Evolutionary conservation across 1,140 invertebrate genomes (phyloP), one percentile per base, ranked within the genome.

Genomic region (Papilio helenus): DNA sequence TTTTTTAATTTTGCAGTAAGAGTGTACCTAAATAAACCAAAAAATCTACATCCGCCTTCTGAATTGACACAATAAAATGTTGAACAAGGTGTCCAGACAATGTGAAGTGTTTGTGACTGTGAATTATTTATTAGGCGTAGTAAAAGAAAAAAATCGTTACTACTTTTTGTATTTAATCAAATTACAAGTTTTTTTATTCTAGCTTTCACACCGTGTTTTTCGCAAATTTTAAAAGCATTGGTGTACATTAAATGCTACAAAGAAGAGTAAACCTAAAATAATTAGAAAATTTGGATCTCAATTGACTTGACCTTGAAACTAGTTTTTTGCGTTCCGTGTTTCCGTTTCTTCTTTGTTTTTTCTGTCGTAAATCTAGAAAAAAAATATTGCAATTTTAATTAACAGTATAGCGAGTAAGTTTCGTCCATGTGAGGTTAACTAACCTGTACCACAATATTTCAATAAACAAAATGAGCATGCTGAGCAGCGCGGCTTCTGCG

Each of bases 381-480:
- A 49, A 55, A 55, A 20, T 20, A 1, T 10, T 20, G n/a, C n/a
- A n/a, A 61, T 12, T 61, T 26, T 61, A 61, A 5, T 46, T 46
- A 46, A 14, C 14, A 46, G 10, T 46, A 16, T 16, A 46, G 44
- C 44, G 34, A 34, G 34, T 7, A 39, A 39, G 34, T 39, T 39
- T 39, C 34, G 34, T 39, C 7, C 34, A 39, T 39, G 34, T 39
- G 0, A 39, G 7, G 34, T 39, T 39, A 68, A 82, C 18, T 39
- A 82, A 92, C 90, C 84, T 87, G 68, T 87, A 80, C 76, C 80
- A 90, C n/a, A 87, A 65, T 14, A 91, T 84, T 74, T 93, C 34
- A 4, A 82, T n/a, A 0, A 82, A n/a, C 14, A 90, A 46, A 71
- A 93, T 87, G 10, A 88, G 9, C 0, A 85, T 14, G 18, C 87